Evolutionary conservation across 1,140 invertebrate species (phyloP), one percentile per base, ranked within the genome.

Genomic region (Polyergus mexicanus): DNA sequence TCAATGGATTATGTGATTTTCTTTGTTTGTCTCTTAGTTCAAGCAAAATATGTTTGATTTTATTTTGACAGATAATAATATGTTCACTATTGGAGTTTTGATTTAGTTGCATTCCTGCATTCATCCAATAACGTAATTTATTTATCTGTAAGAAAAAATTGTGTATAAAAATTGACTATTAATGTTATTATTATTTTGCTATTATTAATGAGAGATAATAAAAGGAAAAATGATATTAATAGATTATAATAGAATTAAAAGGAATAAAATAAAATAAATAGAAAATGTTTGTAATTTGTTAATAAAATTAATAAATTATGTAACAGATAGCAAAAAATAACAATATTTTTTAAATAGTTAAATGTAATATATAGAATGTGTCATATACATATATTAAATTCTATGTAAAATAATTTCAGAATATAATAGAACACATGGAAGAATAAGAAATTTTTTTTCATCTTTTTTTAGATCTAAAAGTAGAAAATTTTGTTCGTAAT

Each of bases 41-140:
- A 10, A 88, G 75, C 0, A 93, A 87, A 38, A 85, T 51, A 0
- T 80, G 35, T 22, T 90, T 90, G 0, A 94, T 62, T 56, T 86
- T 92, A 25, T 78, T 75, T 66, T 94, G 94, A 54, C 91, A 93
- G 3, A 66, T 58, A 0, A 88, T 32, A 0, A 88, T 91, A 8
- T 92, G 66, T 2, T 91, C 86, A 38, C 44, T 13, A 47, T 28
- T 47, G 22, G 19, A 32, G 0, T 65, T 19, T 11, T 72, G 19
- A 19, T 22, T 1, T 13, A 85, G 6, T 13, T 88, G 86, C 60
- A 95, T 89, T 0, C 86, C 86, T 19, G 87, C 80, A 62, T 90
- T 94, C 86, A 95, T 93, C 91, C 92, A 95, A 47, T 94, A 76
- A 10, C 94, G 90, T 13, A 95, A 60, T 86, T 91, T 91, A 80